Base-by-base conservation (phyloP, 2,888 invertebrate species). In the Himalopsyche anomala region DNA sequence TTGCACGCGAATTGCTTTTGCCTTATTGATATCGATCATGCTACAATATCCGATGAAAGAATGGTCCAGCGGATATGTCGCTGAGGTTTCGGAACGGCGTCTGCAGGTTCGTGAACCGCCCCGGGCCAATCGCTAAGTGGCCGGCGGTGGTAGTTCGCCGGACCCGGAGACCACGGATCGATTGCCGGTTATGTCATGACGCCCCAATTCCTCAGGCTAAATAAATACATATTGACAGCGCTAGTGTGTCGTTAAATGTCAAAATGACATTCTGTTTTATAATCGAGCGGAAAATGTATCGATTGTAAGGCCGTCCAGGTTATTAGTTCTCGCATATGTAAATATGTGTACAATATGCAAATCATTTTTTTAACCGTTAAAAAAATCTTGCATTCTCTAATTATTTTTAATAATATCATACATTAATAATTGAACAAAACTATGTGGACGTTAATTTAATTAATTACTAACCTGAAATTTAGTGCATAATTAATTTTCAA, bases 251-350 rank as follows among this genome's bases (percentile, higher is more conserved):
- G 36, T 74, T 74, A 74, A 74, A 74, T 74, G 36, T 74, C 74
- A 74, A 74, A 74, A 74, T 74, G 74, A 74, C 74, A 74, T 74
- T 74, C 74, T 74, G 74, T 74, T 74, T 74, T 74, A 74, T 74
- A 74, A 74, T 74, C 74, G 74, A 8, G 19, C 62, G 11, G 62
- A 62, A 62, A 62, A 62, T n/a, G 62, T 62, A 74, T 74, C 36
- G 74, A 74, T 74, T 74, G 74, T 74, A 74, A 74, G 74, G 74
- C 74, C 74, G 36, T 36, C 74, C 15, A 74, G 36, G 74, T 74
- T 36, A 74, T 74, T 74, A 74, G 36, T 2, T 36, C 4, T 36
- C 36, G 12, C 36, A 38, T 74, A 36, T 74, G 74, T 74, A 15
- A 36, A 36, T 74, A 38, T 62, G 9, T 28, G 19, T 28, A 62